Evolutionary conservation across 2,797 vertebrate genomes (phyloP), one percentile per base, ranked within the genome.

Genomic region (Cyprinella venusta): DNA sequence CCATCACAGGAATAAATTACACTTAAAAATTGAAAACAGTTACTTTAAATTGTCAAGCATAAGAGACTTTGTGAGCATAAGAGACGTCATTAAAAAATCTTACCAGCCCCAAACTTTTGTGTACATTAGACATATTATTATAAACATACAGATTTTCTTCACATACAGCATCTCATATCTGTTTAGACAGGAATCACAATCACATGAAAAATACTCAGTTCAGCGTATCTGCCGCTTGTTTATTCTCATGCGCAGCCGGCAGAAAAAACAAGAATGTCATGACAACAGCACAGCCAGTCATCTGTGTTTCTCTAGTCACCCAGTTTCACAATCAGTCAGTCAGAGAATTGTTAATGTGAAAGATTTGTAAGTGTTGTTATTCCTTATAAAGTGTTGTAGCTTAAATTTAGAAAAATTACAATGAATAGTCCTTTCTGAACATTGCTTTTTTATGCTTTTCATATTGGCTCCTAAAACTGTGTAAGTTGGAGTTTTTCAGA

Each of bases 251-350:
- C 10, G 4, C 40, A 8, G 70, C 18, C 5, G 18, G 36, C 52
- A 75, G 21, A 56, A 33, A 30, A 33, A 75, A 75, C 19, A 38
- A 38, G 30, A 56, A 75, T 40, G 72, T 75, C 52, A 75, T 75
- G 72, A 40, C 52, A 75, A 59, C 72, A 59, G 72, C 33, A 65
- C 63, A 36, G 33, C 33, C 33, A 67, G 33, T 38, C 18, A 67
- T 67, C 36, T 67, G 33, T 67, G 18, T 67, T 67, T 38, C 64
- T 19, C 64, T 19, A 67, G 1, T 67, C 33, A 16, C 30, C 30
- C 72, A 16, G 33, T 75, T 75, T 40, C 72, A 38, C 72, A 75
- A 21, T 24, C 52, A 18, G 33, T 54, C 18, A 54, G 18, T 15
- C 30, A 74, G 70, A 54, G 48, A 33, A 52, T 52, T 33, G 33